These are phyloP conservation scores for Leptatherina wallacei DNA, from an alignment of 2,797 vertebrate genomes.

Conservation along the genomic window DNA sequence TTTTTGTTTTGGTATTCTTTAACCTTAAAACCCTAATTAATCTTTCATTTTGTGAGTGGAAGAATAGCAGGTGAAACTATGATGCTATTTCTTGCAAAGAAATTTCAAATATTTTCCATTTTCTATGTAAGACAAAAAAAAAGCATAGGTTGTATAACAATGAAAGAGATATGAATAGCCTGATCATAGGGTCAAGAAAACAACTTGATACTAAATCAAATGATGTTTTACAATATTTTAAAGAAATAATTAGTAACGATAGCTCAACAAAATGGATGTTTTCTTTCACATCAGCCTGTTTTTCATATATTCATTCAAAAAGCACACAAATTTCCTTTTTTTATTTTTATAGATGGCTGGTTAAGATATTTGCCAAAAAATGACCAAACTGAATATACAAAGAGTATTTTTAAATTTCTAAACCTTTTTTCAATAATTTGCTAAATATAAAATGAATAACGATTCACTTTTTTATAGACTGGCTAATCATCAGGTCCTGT, in stretches of 20 bases:
- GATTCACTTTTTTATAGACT: background rate
- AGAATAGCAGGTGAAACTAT: background rate
- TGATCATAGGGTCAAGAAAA: background rate
- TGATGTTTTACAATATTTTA: background rate
- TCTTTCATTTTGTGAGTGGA: too few species aligned
- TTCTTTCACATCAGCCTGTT: background rate
- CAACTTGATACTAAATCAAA: slow-evolving; percentile 24
- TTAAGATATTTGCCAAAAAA: background rate
- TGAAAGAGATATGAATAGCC: background rate
- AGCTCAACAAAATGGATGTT: background rate
- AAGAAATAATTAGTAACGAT: background rate
- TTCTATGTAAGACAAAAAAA: background rate
- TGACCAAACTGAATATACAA: background rate
- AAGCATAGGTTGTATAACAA: background rate
- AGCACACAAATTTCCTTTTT: background rate
- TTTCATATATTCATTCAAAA: background rate
- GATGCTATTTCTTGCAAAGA: background rate
- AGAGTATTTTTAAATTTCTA: background rate
- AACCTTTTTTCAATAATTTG: background rate
- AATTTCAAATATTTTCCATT: background rate
- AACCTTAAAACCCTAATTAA: too few species aligned
- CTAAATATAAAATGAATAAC: slow-evolving; percentile 24
- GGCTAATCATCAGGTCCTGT: background rate
- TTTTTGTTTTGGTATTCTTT: too few species aligned
- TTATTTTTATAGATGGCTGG: background rate